phyloP scores from a whole-genome alignment of 2,888 invertebrate species.

The Zonitis immaculata region DNA sequence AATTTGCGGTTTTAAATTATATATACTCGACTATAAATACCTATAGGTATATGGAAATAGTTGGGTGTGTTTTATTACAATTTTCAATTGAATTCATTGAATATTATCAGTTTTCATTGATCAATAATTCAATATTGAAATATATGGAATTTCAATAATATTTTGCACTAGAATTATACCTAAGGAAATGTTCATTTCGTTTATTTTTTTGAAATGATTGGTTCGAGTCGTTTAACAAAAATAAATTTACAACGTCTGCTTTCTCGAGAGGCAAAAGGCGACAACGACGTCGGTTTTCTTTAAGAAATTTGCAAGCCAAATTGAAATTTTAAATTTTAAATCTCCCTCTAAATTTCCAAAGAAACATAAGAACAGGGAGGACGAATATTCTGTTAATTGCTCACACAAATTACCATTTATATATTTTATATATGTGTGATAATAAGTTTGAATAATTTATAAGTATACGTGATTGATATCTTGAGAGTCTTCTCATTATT shows the following conservation, averaged over 20 bases:
- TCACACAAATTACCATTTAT: background rate
- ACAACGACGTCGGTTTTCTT: conserved; percentile 20
- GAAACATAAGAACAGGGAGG: conserved; percentile 41
- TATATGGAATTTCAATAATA: background rate
- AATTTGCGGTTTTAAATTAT: conserved; percentile 2
- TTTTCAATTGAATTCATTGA: background rate
- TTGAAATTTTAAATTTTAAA: conserved; percentile 55
- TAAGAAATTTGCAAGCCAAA: conserved; percentile 52
- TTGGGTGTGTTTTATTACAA: background rate
- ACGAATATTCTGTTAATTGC: conserved; percentile 36
- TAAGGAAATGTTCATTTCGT: conserved; percentile 5
- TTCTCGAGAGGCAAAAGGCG: conserved; percentile 18
- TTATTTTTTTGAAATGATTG: too few species aligned
- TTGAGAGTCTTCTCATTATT: too few species aligned
- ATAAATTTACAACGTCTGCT: conserved; percentile 32
- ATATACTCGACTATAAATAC: too few species aligned
- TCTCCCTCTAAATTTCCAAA: conserved; percentile 41
- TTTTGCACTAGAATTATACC: too few species aligned
- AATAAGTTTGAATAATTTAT: background rate
- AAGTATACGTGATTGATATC: too few species aligned
- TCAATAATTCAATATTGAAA: too few species aligned
- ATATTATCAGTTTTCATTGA: background rate
- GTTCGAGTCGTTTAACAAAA: too few species aligned
- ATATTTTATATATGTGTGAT: background rate
- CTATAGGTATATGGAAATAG: background rate